These are phyloP conservation scores for Chaetorhynchus papuensis DNA, from an alignment of 2,113 vertebrate species.

Conservation along the genomic window DNA sequence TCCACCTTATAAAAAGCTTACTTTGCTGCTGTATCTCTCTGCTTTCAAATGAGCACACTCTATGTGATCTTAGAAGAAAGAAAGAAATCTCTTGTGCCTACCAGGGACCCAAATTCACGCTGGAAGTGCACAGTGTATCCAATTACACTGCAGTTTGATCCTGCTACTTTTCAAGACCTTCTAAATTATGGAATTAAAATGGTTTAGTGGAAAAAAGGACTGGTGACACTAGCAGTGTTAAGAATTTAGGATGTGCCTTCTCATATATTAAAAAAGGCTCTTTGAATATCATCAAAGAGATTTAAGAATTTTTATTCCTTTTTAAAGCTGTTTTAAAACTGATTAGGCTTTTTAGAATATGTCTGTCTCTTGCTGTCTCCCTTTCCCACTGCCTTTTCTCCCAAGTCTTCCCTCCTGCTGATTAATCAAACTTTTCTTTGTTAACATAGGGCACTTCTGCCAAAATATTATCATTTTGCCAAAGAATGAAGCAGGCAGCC, in stretches of 20 bases:
- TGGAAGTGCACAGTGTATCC: constrained; percentile 3
- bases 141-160: constrained; percentile 54
- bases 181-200: constrained; percentile 75
- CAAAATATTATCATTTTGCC: constrained; percentile 32
- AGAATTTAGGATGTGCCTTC: constrained; percentile 73
- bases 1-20: constrained; percentile 2
- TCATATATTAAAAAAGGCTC: constrained; percentile 71
- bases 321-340: constrained; percentile 69
- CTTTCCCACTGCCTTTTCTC: neutral
- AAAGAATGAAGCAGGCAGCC: constrained; percentile 8
- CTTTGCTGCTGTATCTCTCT: neutral
- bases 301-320: constrained; percentile 73
- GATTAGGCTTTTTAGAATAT: constrained; percentile 50
- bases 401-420: neutral
- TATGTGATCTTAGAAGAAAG: constrained; percentile 23
- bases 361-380: neutral
- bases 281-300: constrained; percentile 81
- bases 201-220: constrained; percentile 51
- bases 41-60: neutral
- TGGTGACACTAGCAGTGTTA: constrained; percentile 67
- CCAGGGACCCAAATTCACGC: constrained; percentile 25
- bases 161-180: constrained; percentile 60
- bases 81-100: constrained; percentile 16
- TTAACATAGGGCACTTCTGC: constrained; percentile 31
- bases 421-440: constrained; percentile 43